Base-by-base conservation (phyloP, 1,140 invertebrate genomes). In the Paralvinella palmiformis region DNA sequence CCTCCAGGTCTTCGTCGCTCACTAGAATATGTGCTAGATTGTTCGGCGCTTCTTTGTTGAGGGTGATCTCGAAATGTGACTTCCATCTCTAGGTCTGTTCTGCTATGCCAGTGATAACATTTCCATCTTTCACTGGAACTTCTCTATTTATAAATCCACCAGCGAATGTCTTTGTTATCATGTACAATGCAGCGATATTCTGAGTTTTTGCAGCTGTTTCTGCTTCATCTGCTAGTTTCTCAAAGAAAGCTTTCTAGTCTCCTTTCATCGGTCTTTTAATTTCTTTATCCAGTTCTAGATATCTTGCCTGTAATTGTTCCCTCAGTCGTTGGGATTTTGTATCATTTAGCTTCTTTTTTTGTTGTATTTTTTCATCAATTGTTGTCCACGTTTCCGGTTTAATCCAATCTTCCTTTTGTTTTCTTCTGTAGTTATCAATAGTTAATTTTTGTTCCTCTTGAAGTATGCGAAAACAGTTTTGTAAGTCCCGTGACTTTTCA, bases 1-100 rank as follows among this genome's bases (percentile, higher is more conserved):
- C 29, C 35, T 32, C 4, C 56, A 61, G 62, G 27, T 60, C 33
- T 13, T 63, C 55, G 6, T 31, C 20, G 59, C 27, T 35, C 45
- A 7, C 13, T 2, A 55, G 33, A 41, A 61, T 35, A 3, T 32
- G 7, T 41, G 59, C 15, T 17, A 7, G 56, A 32, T 32, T 59
- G 7, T 22, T 52, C 20, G 59, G 58, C 15, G 29, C 17, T 37
- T 27, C 24, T 35, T 33, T 37, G 55, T 63, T 63, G 36, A 62
- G 62, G 22, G 35, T 17, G 35, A 3, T 36, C 55, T 63, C 20
- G 35, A 63, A 63, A 60, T 63, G 62, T n/a, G n/a, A n/a, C n/a
- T n/a, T 41, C n/a, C 37, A 41, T n/a, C 10, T 41, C 37, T 41
- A 41, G 10, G 37, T 41, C 37, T 41, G 37, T 41, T 10, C 37